Percentiles rank a stretch among this genome's conserved stretches.
Evolutionary conservation across 1,140 invertebrate species (phyloP).

Genomic region (Leguminivora glycinivorella): DNA sequence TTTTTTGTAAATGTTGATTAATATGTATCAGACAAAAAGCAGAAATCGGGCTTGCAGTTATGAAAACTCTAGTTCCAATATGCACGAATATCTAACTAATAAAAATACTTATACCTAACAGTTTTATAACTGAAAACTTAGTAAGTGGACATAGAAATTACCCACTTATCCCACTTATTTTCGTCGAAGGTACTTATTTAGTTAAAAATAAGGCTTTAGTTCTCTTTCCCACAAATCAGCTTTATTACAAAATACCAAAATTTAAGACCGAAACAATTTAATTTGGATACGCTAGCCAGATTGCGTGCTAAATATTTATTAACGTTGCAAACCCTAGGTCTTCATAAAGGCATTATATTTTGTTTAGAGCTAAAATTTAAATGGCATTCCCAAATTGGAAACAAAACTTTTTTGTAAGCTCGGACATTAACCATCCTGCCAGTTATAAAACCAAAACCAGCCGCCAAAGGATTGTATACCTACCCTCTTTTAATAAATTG

Average conservation of each 20-base stretch:
- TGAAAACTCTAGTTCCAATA: too few species aligned
- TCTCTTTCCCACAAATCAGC: neutral
- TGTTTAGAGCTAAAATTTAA: neutral
- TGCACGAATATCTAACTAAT: too few species aligned
- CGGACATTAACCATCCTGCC: constrained; percentile 33
- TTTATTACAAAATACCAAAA: neutral
- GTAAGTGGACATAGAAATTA: too few species aligned
- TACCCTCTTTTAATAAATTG: neutral
- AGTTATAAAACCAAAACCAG: constrained; percentile 31
- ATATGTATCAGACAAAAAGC: too few species aligned
- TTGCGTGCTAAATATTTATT: constrained; percentile 28
- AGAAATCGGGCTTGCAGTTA: too few species aligned
- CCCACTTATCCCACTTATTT: too few species aligned
- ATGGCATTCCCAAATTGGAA: constrained; percentile 30
- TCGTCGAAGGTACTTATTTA: too few species aligned
- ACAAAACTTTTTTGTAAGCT: constrained; percentile 33
- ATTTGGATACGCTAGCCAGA: constrained; percentile 6
- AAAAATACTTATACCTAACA: too few species aligned
- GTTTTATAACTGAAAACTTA: too few species aligned
- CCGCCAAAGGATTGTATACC: constrained; percentile 27
- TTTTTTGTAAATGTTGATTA: neutral
- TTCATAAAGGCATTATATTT: constrained; percentile 24
- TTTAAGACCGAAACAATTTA: constrained; percentile 3
- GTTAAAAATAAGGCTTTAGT: too few species aligned
- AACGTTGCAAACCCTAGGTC: constrained; percentile 9